phyloP scores from a whole-genome alignment of 2,888 invertebrate genomes.

The Ochlodes sylvanus region DNA sequence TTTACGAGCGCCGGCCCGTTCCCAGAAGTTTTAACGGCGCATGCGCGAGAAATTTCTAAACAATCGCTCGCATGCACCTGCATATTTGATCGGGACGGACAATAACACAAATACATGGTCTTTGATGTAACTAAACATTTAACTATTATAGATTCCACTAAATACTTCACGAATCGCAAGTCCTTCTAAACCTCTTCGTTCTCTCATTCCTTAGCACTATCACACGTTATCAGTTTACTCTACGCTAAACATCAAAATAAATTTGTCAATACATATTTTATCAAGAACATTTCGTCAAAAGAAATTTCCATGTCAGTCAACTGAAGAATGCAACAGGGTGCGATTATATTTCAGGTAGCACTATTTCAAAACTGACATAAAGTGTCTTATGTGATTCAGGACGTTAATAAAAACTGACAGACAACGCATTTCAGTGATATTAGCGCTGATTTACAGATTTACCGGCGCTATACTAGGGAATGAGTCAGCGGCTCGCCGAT shows the following conservation, averaged over 20 bases:
- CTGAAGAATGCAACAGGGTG: constrained; percentile 28
- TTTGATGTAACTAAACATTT: constrained; percentile 2
- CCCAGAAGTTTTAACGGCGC: constrained; percentile 68
- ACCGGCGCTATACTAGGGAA: constrained; percentile 23
- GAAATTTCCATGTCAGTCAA: constrained; percentile 24
- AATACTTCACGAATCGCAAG: not conserved
- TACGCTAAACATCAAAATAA: constrained; percentile 20
- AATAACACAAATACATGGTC: constrained; percentile 14
- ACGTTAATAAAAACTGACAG: constrained; percentile 36
- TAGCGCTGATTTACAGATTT: constrained; percentile 32
- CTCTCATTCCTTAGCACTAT: constrained; percentile 51
- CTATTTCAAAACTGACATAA: constrained; percentile 27
- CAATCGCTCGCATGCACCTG: constrained; percentile 69
- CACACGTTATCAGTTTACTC: constrained; percentile 5
- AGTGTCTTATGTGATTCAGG: constrained; percentile 25
- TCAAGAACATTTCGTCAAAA: not conserved
- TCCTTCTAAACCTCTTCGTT: constrained; percentile 9
- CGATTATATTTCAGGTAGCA: constrained; percentile 4
- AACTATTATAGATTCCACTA: no score
- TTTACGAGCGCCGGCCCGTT: constrained; percentile 60
- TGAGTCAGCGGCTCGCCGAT: constrained; percentile 24
- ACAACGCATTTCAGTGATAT: constrained; percentile 35
- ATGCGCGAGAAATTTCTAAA: constrained; percentile 73
- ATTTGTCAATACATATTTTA: constrained; percentile 20
- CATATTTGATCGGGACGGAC: constrained; percentile 56